Evolutionary conservation across 2,113 vertebrate species (phyloP).

Genomic region (Mirounga angustirostris): DNA sequence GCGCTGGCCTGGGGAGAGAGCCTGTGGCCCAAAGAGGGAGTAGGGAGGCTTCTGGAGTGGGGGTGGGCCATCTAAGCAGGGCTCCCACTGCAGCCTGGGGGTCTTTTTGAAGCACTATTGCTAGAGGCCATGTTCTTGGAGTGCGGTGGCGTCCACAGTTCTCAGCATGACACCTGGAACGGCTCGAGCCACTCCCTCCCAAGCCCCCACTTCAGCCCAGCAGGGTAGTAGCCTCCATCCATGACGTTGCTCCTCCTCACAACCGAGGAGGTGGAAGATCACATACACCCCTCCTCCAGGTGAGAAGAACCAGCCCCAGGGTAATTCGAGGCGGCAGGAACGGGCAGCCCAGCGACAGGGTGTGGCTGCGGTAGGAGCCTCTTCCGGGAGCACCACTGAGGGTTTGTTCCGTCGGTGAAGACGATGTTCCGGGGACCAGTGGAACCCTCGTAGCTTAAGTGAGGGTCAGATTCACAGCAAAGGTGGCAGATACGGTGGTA

Average conservation of each 20-base stretch:
- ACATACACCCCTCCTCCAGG: rapidly evolving
- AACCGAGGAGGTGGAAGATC: rapidly evolving
- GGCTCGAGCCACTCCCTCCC: neutral
- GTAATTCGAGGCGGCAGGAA: rapidly evolving
- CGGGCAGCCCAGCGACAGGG: neutral
- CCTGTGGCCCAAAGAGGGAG: neutral
- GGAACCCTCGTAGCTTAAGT: rapidly evolving
- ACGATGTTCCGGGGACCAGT: neutral
- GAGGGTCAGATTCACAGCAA: neutral
- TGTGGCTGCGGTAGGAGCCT: rapidly evolving
- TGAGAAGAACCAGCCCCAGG: neutral
- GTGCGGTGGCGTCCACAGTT: rapidly evolving
- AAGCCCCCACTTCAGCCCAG: neutral
- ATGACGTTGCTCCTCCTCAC: rapidly evolving
- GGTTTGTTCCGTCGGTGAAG: neutral
- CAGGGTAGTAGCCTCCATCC: rapidly evolving
- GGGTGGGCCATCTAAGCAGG: neutral
- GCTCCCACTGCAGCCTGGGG: neutral
- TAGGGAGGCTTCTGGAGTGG: neutral
- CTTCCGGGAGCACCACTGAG: neutral
- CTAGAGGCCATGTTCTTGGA: neutral
- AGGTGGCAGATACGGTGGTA: neutral
- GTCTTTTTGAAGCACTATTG: too few species aligned
- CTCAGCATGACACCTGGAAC: rapidly evolving
- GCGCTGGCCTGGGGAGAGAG: neutral